Conservation (phyloP, 1,140 invertebrate genomes). For the Pseudomyrmex flavicornis region DNA sequence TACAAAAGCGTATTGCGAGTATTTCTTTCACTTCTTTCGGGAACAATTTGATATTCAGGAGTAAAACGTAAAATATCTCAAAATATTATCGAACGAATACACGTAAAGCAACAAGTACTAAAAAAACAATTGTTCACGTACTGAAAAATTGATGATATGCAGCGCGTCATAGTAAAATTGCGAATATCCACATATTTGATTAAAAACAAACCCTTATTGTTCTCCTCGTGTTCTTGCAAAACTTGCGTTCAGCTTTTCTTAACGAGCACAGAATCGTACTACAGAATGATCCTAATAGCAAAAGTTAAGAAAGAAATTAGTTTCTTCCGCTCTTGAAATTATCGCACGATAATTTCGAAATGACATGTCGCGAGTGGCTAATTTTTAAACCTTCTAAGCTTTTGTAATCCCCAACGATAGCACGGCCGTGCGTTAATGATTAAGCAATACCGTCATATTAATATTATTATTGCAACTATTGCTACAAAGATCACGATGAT, state of each 20-base stretch:
- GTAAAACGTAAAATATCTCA: not conserved
- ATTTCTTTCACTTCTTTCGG: not conserved
- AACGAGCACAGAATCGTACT: slow-evolving; percentile 20
- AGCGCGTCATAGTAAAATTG: slow-evolving; percentile 1
- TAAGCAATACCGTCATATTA: slow-evolving; percentile 70
- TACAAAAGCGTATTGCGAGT: not conserved
- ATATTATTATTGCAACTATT: slow-evolving; percentile 66
- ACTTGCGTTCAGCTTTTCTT: slow-evolving; percentile 20
- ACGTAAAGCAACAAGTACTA: no score
- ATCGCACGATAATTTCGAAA: slow-evolving; percentile 10
- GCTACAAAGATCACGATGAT: slow-evolving; percentile 70
- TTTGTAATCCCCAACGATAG: slow-evolving; percentile 53
- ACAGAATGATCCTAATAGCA: slow-evolving; percentile 17
- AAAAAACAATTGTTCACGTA: slow-evolving; percentile 1
- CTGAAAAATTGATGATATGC: not conserved
- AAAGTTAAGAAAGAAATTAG: slow-evolving; percentile 32
- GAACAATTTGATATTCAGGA: no score
- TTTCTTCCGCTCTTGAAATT: not conserved
- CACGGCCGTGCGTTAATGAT: slow-evolving; percentile 49
- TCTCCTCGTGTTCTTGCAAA: not conserved
- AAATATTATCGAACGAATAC: not conserved
- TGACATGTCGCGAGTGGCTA: slow-evolving; percentile 15
- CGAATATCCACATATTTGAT: slow-evolving; percentile 16
- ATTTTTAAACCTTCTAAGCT: slow-evolving; percentile 50
- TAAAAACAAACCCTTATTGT: not conserved